Base-by-base conservation (phyloP, 2,113 vertebrate species). In the Xerus inauris region DNA sequence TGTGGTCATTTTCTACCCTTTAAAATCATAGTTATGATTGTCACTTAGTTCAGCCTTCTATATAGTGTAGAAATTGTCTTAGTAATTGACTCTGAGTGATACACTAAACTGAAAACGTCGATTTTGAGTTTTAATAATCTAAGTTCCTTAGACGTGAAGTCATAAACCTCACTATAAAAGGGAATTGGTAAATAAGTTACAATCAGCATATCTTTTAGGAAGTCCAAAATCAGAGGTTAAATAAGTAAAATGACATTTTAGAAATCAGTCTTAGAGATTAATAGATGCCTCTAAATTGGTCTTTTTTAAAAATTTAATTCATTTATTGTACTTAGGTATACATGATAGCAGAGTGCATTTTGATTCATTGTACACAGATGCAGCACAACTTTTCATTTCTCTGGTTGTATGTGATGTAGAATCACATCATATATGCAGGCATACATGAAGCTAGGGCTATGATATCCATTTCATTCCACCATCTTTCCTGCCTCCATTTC, bases 111-210 rank as follows among this genome's bases (percentile, higher is more conserved):
- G 35, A 54, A 93, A 91, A 76, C 35, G 17, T 92, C 1, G 16
- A 1, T 69, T 96, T 80, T 87, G 30, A 40, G 87, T 90, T 79
- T 80, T 73, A 72, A 79, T 83, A 49, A 75, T 87, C 32, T 88
- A 71, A 81, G 35, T 72, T 38, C 28, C 45, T 90, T 87, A 86
- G 83, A 24, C 92, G 26, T 91, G 80, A 92, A 64, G 26, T 90
- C 5, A 38, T 81, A 65, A 62, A 84, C 42, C 4, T 59, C 22
- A 75, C 17, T 59, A 1, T 67, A 67, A 65, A 88, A 86, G 85
- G 13, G 20, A 83, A 59, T 57, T 65, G 24, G 49, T 71, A 86
- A 86, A 64, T 81, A 32, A 65, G 38, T 81, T 85, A 85, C 65
- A 51, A 51, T 49, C 51, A 76, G 3, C 38, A 40, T 51, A 22